phyloP scores from a whole-genome alignment of 2,888 invertebrate genomes.

The Drosophila affinis region DNA sequence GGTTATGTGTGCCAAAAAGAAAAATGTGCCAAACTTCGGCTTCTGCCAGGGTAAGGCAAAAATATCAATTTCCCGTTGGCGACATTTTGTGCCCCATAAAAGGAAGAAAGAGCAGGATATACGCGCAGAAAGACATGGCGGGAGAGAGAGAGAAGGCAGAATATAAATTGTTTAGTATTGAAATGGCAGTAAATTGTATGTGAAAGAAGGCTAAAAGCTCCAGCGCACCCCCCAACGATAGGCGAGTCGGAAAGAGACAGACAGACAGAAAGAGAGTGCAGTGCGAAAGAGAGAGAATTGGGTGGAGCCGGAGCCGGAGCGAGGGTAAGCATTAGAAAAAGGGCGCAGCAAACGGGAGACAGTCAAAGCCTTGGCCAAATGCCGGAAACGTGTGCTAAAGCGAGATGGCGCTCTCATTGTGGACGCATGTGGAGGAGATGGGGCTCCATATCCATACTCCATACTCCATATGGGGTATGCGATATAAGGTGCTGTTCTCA shows the following conservation, averaged over 20 bases:
- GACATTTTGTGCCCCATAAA: constrained; percentile 70
- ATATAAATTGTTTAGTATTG: constrained; percentile 77
- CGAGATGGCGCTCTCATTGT: constrained; percentile 71
- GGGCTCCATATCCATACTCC: background rate
- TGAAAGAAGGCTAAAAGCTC: constrained; percentile 77
- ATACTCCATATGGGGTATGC: background rate
- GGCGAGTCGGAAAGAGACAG: background rate
- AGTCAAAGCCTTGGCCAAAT: constrained; percentile 30
- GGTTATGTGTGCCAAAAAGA: constrained; percentile 57
- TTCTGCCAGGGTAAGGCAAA: constrained; percentile 55
- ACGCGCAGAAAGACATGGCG: background rate
- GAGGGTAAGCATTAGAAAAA: constrained; percentile 29
- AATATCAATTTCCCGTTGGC: constrained; percentile 80
- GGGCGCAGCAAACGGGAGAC: constrained; percentile 2
- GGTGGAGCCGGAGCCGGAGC: background rate
- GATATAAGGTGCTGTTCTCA: constrained; percentile 3
- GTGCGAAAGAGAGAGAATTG: background rate
- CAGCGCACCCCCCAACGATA: constrained; percentile 20
- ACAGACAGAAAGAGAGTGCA: background rate
- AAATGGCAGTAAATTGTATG: constrained; percentile 77
- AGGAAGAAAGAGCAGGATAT: constrained; percentile 17
- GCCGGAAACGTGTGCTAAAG: constrained; percentile 73
- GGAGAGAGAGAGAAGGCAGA: constrained; percentile 12
- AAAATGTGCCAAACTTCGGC: constrained; percentile 50
- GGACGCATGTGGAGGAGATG: constrained; percentile 5